Conservation (phyloP, 1,140 invertebrate genomes). For the Cydia amplana region DNA sequence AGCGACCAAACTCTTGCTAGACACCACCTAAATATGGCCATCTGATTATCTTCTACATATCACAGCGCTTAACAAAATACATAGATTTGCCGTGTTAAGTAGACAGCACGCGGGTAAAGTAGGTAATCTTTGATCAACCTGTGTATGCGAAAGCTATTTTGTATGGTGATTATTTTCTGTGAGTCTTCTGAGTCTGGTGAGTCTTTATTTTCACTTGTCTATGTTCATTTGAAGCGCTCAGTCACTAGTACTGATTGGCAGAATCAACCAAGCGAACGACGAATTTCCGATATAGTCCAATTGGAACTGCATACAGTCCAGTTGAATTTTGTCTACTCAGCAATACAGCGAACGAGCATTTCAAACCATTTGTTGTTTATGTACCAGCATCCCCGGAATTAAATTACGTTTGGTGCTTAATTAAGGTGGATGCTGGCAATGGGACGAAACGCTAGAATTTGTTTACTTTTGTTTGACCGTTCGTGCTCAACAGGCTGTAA, state of each 20-base stretch:
- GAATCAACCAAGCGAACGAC: background rate
- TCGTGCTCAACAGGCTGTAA: background rate
- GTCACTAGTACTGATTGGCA: background rate
- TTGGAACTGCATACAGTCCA: background rate
- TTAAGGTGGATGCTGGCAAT: constrained; percentile 6
- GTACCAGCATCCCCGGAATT: background rate
- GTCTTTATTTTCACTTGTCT: background rate
- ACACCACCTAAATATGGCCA: no score
- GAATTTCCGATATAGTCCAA: constrained; percentile 1
- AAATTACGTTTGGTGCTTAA: constrained; percentile 11
- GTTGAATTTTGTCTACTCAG: background rate
- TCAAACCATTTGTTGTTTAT: background rate
- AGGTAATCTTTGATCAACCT: no score
- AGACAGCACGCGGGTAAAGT: no score
- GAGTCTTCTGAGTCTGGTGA: no score
- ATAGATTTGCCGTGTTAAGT: no score
- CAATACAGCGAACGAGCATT: background rate
- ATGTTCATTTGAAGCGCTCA: background rate
- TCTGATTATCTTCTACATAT: no score
- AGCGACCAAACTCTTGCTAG: no score
- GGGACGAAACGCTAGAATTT: background rate
- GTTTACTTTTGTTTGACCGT: background rate
- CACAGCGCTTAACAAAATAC: no score
- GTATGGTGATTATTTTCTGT: no score
- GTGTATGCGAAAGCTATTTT: no score